phyloP scores from a whole-genome alignment of 2,113 vertebrate species.

The Stegastes partitus region DNA sequence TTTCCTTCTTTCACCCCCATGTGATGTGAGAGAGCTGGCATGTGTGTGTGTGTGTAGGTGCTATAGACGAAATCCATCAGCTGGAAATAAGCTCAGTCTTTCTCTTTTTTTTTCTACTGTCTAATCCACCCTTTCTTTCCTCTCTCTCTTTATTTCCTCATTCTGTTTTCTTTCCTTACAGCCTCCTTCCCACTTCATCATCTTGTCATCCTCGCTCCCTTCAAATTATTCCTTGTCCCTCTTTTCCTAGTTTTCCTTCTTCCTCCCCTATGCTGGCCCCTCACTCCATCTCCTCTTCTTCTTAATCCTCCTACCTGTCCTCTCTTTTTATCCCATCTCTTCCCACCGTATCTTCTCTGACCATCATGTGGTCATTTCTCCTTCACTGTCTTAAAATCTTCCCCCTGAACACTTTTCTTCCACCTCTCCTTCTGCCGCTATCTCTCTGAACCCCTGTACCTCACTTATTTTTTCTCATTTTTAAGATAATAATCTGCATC shows the following conservation, averaged over 20 bases:
- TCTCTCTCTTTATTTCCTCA: conserved; percentile 40
- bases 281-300: background rate
- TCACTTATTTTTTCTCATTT: background rate
- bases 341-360: background rate
- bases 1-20: conserved; percentile 37
- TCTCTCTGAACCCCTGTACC: background rate
- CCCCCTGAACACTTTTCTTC: conserved; percentile 3
- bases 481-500: conserved; percentile 3
- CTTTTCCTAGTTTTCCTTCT: background rate
- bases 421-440: background rate
- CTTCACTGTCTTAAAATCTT: conserved; percentile 33
- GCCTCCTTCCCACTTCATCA: conserved; percentile 50
- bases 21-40: conserved; percentile 30
- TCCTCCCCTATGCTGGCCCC: background rate
- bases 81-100: conserved; percentile 50
- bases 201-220: conserved; percentile 28
- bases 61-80: conserved; percentile 63
- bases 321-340: conserved; percentile 1
- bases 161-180: conserved; percentile 46
- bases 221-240: conserved; percentile 10
- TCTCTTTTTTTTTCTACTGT: conserved; percentile 11
- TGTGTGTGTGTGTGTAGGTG: conserved; percentile 29
- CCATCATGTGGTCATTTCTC: conserved; percentile 19
- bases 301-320: conserved; percentile 28
- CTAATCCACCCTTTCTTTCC: conserved; percentile 40